A percentile compares a stretch with the other conserved stretches of the same genome.
Evolutionary conservation across 2,113 vertebrate genomes (phyloP).

Genomic region (Hippocampus barbouri): DNA sequence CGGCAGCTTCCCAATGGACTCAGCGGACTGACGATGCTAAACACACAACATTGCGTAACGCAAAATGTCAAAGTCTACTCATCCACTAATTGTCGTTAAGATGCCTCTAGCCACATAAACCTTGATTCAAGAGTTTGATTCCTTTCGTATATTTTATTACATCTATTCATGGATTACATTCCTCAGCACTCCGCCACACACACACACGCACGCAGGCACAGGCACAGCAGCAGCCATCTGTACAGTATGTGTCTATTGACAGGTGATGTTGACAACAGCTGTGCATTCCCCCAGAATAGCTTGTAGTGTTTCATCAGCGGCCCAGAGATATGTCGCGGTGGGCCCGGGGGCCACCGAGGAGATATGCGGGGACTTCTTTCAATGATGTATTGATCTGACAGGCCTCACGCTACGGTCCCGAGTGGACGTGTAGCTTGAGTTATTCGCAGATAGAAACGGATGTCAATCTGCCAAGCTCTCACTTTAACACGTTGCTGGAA

Average conservation of each 20-base stretch:
- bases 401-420: constrained; percentile 41
- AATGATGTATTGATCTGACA: constrained; percentile 53
- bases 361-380: constrained; percentile 19
- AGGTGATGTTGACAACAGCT: constrained; percentile 60
- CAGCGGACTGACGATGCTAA: too few relatives aligned
- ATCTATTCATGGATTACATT: background rate
- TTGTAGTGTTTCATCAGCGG: constrained; percentile 16
- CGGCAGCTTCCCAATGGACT: too few relatives aligned
- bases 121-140: too few relatives aligned
- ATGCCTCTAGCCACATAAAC: too few relatives aligned
- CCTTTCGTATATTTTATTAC: too few relatives aligned
- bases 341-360: constrained; percentile 11
- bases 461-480: constrained; percentile 11
- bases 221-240: constrained; percentile 4
- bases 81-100: too few relatives aligned
- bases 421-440: constrained; percentile 25
- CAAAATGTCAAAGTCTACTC: too few relatives aligned
- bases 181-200: background rate
- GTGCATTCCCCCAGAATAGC: constrained; percentile 55
- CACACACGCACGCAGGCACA: background rate
- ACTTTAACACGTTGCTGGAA: constrained; percentile 24
- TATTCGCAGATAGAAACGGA: constrained; percentile 49
- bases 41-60: too few relatives aligned
- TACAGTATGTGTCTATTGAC: constrained; percentile 32
- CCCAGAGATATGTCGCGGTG: constrained; percentile 8